phyloP scores from a whole-genome alignment of 2,797 vertebrate genomes.

The Scomberomorus guttatus region DNA sequence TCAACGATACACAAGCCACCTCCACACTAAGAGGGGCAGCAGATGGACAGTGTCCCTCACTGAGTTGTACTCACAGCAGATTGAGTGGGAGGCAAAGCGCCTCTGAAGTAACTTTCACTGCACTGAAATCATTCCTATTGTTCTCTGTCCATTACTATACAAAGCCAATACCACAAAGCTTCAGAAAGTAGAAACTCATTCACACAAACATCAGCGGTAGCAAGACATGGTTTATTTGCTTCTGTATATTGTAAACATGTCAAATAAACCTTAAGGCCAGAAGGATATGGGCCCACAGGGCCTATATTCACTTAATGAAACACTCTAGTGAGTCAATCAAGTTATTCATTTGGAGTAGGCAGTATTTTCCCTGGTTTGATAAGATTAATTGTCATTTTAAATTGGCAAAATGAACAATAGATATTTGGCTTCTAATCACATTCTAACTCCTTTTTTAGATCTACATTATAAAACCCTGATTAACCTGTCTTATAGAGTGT shows the following conservation, averaged over 20 bases:
- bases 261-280: constrained; percentile 20
- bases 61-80: constrained; percentile 14
- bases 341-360: constrained; percentile 6
- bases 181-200: neutral
- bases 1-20: neutral
- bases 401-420: constrained; percentile 17
- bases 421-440: neutral
- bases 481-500: neutral
- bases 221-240: constrained; percentile 10
- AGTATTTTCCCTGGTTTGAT: constrained; percentile 1
- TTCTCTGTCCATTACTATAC: constrained; percentile 16
- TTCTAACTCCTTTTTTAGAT: neutral
- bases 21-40: constrained; percentile 16
- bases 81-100: constrained; percentile 30
- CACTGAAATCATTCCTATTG: constrained; percentile 10
- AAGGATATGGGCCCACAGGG: neutral
- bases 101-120: constrained; percentile 34
- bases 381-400: constrained; percentile 6
- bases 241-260: constrained; percentile 23
- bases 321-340: neutral
- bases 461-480: neutral
- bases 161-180: neutral
- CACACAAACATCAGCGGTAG: neutral
- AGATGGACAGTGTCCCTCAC: constrained; percentile 38
- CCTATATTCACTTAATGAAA: constrained; percentile 1